Base-by-base conservation (phyloP, 1,140 invertebrate species). In the Nixonia krombeini region DNA sequence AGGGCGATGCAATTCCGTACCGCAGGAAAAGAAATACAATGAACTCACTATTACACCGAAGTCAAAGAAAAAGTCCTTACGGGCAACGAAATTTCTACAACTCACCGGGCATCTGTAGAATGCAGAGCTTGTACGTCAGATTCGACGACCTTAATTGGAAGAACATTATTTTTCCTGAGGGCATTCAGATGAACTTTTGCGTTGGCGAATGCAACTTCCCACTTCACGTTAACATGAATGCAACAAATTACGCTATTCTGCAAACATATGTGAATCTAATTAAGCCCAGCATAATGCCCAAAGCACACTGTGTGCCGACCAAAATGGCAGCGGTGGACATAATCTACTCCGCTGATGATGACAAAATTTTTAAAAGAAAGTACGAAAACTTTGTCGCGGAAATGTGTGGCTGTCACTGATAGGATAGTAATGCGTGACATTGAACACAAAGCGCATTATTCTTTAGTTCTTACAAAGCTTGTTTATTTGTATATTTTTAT, bases 331-430 rank as follows among this genome's bases (percentile, higher is more conserved):
- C 91, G 0, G 91, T 96, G 52, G 92, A 92, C 0, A 91, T 96
- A 4, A 83, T 97, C 1, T 96, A 96, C 78, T 92, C 92, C 75
- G 86, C 90, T 0, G 92, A 95, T 62, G 91, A 95, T 52, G 89
- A 89, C 8, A 95, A 95, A 80, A 91, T 96, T 1, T 91, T 94
- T 51, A 85, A 96, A 16, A 94, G 94, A 72, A 96, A 94, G 78
- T 96, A 95, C 75, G 91, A 91, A 69, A 93, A 96, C 77, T 97
- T 97, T 94, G 91, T 95, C 15, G 94, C 96, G 1, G 93, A 94
- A 82, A 93, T 90, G 42, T 96, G 95, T 82, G 94, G 93, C 7
- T 97, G 95, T 79, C 93, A 93, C 85, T 95, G 80, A 89, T 26
- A n/a, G n/a, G n/a, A n/a, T n/a, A n/a, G n/a, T n/a, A n/a, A n/a